phyloP scores from a whole-genome alignment of 2,888 invertebrate genomes.

The Hypselothyrea guttata region DNA sequence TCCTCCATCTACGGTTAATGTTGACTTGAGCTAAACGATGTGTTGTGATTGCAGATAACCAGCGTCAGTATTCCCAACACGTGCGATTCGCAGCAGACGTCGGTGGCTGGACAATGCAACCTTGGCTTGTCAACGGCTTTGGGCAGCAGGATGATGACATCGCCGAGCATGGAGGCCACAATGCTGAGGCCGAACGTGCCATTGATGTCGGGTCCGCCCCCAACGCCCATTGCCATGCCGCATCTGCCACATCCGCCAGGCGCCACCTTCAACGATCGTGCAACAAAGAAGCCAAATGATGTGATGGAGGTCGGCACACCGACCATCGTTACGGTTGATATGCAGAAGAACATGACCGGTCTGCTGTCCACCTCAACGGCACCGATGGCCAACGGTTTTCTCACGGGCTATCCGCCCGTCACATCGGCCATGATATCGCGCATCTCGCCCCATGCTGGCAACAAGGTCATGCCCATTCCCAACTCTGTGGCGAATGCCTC shows the following conservation, averaged over 20 bases:
- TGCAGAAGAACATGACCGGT: conserved; percentile 31
- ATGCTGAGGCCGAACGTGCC: conserved; percentile 31
- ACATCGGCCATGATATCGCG: conserved; percentile 39
- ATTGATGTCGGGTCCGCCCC: conserved; percentile 19
- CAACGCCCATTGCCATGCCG: conserved; percentile 29
- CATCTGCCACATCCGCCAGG: conserved; percentile 29
- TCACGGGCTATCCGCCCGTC: conserved; percentile 45
- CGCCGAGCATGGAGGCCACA: conserved; percentile 31
- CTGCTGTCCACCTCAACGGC: conserved; percentile 19
- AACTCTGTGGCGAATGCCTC: conserved; percentile 45
- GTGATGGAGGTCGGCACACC: conserved; percentile 5
- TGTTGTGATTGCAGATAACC: conserved; percentile 28
- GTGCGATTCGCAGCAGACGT: conserved; percentile 36
- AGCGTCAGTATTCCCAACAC: conserved; percentile 32
- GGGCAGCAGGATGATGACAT: conserved; percentile 32
- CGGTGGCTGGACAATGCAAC: conserved; percentile 23
- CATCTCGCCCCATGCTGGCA: conserved; percentile 44
- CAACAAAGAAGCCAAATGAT: conserved; percentile 47
- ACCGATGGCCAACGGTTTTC: conserved; percentile 54
- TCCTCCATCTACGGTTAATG: background rate
- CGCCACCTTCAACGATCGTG: conserved; percentile 44
- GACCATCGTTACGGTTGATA: conserved; percentile 25
- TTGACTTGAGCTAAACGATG: too few species aligned
- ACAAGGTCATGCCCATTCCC: conserved; percentile 37
- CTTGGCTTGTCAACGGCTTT: conserved; percentile 22